Evolutionary conservation across 2,113 vertebrate genomes (phyloP), one percentile per base, ranked within the genome.

Genomic region (Irena cyanogastra): DNA sequence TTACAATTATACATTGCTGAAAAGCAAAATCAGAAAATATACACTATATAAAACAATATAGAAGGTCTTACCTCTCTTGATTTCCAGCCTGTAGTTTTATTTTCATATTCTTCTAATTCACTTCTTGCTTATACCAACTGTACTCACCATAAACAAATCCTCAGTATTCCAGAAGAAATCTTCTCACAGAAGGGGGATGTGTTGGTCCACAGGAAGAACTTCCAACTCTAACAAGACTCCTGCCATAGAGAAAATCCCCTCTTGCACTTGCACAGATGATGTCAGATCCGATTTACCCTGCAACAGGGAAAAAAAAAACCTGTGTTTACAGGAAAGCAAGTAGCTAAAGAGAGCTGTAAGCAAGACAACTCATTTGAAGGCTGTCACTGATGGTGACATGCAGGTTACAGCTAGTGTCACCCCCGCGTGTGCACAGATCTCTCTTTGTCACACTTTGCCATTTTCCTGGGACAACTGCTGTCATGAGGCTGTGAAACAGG

Each of bases 401-500:
- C 65, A 82, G 77, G 87, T 49, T 64, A 76, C 7, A 39, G 64
- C 3, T 57, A 5, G 26, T 57, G 74, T 76, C 91, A 84, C 37
- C 57, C 47, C 24, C 18, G 4, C 3, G 0, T 2, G 17, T 16
- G 22, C 24, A 42, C 0, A 21, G 24, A 54, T 19, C 37, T 33
- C 53, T 49, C 47, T 64, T 41, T 42, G 53, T 59, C 72, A 81
- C 39, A 44, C 44, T 63, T 49, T 1, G 41, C 69, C n/a, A 45
- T 77, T 61, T 83, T 60, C 74, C 63, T 31, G 45, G 65, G 41
- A 57, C 49, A 87, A 7, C 30, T 7, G 18, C 6, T 30, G 37
- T 13, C 72, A 45, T 1, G 3, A 35, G 26, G 53, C 27, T 75
- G 60, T 41, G 60, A 6, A 79, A 76, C 6, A 31, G 33, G 41